A percentile compares a stretch with the other conserved stretches of the same genome.
Conservation (phyloP, 2,797 vertebrate species). For the Mus spretus region DNA sequence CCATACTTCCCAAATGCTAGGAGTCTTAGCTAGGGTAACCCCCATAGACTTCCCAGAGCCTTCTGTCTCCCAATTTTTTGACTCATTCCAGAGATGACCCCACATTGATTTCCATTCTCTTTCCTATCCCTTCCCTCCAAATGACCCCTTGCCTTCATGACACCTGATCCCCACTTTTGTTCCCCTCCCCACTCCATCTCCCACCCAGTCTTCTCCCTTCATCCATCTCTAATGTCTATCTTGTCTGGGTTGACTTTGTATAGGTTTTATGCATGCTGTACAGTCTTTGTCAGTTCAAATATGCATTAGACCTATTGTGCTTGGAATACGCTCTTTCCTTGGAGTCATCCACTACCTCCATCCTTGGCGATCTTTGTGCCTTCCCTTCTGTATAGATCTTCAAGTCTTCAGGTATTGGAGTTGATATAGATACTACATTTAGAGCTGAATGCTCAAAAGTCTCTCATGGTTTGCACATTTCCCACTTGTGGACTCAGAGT, state of each 20-base stretch:
- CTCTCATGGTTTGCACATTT: not conserved
- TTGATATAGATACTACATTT: not conserved
- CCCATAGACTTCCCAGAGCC: not conserved
- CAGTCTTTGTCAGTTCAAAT: not conserved
- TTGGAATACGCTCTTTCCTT: not conserved
- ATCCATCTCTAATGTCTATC: not conserved
- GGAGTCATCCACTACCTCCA: not conserved
- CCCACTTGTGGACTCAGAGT: not conserved
- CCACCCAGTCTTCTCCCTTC: too few species aligned
- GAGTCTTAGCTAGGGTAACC: not conserved
- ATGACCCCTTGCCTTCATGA: not conserved
- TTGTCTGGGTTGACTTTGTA: not conserved
- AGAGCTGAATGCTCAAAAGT: not conserved
- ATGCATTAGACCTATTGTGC: not conserved
- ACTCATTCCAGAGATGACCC: not conserved
- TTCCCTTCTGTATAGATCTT: not conserved
- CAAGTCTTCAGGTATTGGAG: not conserved
- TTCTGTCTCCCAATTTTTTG: not conserved
- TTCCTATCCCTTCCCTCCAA: not conserved
- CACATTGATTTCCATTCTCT: not conserved
- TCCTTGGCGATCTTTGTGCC: not conserved
- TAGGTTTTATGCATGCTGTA: not conserved
- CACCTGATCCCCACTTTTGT: not conserved
- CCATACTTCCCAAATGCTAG: not conserved
- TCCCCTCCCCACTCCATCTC: too few species aligned